Percentiles rank a stretch among this genome's conserved stretches.
Evolutionary conservation across 2,797 vertebrate genomes (phyloP).

Genomic region (Cichlasoma orientale): DNA sequence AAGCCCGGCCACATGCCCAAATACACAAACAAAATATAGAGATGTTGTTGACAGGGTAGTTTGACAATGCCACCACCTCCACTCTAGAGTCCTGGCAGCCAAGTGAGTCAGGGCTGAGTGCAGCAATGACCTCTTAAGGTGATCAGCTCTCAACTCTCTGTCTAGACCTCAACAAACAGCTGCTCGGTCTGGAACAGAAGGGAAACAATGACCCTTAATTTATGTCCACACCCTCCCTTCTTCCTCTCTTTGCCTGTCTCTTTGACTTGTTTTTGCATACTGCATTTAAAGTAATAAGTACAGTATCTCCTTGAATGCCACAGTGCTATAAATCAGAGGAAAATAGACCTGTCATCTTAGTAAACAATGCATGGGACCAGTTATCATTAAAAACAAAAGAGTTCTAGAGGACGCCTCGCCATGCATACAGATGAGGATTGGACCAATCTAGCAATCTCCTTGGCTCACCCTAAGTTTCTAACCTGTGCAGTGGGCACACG

Average conservation of each 20-base stretch:
- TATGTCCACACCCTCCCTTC: slow-evolving; percentile 55
- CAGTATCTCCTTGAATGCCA: slow-evolving; percentile 78
- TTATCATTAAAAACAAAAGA: slow-evolving; percentile 81
- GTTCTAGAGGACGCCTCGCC: slow-evolving; percentile 42
- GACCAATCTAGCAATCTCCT: slow-evolving; percentile 59
- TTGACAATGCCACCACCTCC: slow-evolving; percentile 55
- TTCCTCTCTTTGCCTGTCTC: slow-evolving; percentile 54
- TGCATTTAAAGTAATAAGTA: slow-evolving; percentile 81
- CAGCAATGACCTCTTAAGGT: slow-evolving; percentile 69
- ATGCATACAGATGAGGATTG: slow-evolving; percentile 67
- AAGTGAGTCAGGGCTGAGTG: slow-evolving; percentile 35
- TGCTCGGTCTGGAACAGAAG: slow-evolving; percentile 61
- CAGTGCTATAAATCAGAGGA: slow-evolving; percentile 78
- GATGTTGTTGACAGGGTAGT: slow-evolving; percentile 57
- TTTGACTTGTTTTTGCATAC: slow-evolving; percentile 77
- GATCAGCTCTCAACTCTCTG: slow-evolving; percentile 63
- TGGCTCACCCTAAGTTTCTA: slow-evolving; percentile 42
- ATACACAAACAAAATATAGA: slow-evolving; percentile 58
- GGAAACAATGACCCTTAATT: slow-evolving; percentile 74
- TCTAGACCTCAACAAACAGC: slow-evolving; percentile 74
- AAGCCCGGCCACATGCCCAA: slow-evolving; percentile 34
- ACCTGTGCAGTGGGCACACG: slow-evolving; percentile 3
- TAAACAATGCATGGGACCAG: slow-evolving; percentile 77
- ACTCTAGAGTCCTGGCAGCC: slow-evolving; percentile 51
- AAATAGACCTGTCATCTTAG: slow-evolving; percentile 80